These are phyloP conservation scores for Epizoanthus stellaris DNA, from an alignment of 92 coral and sea anemone species.

Conservation along the genomic window DNA sequence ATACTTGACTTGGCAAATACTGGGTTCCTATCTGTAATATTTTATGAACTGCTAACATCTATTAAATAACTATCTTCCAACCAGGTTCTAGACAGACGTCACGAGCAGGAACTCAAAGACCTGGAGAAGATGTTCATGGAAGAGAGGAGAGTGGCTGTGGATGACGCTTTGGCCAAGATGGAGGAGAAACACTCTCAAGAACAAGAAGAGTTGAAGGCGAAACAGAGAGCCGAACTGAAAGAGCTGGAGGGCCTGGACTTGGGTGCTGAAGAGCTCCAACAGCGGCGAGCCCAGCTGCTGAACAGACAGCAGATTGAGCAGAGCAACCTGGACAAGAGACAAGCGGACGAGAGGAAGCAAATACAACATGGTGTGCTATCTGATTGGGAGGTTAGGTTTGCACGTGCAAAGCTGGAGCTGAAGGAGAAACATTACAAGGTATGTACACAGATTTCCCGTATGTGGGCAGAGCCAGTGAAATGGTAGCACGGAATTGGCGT, in stretches of 20 bases:
- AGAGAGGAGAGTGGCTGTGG: slow-evolving; percentile 93
- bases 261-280: slow-evolving; percentile 85
- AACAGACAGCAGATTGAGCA: slow-evolving; percentile 93
- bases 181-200: slow-evolving; percentile 91
- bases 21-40: too few relatives aligned
- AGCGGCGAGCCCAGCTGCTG: slow-evolving; percentile 87
- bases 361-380: slow-evolving; percentile 88
- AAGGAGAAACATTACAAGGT: slow-evolving; percentile 99
- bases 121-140: slow-evolving; percentile 92
- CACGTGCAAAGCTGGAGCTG: slow-evolving; percentile 94
- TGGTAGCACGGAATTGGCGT: too few relatives aligned
- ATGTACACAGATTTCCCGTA: slow-evolving; percentile 14
- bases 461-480: too few relatives aligned
- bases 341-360: slow-evolving; percentile 84
- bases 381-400: slow-evolving; percentile 99
- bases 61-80: not conserved
- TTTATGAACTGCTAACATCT: not conserved
- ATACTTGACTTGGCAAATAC: too few relatives aligned
- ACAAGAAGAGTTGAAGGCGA: slow-evolving; percentile 79
- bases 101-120: slow-evolving; percentile 89
- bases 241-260: slow-evolving; percentile 78
- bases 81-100: slow-evolving; percentile 93
- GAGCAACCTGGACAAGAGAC: slow-evolving; percentile 92
- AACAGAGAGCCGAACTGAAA: slow-evolving; percentile 79
- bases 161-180: slow-evolving; percentile 94